phyloP scores from a whole-genome alignment of 1,140 invertebrate species.

The Polypedilum vanderplanki region DNA sequence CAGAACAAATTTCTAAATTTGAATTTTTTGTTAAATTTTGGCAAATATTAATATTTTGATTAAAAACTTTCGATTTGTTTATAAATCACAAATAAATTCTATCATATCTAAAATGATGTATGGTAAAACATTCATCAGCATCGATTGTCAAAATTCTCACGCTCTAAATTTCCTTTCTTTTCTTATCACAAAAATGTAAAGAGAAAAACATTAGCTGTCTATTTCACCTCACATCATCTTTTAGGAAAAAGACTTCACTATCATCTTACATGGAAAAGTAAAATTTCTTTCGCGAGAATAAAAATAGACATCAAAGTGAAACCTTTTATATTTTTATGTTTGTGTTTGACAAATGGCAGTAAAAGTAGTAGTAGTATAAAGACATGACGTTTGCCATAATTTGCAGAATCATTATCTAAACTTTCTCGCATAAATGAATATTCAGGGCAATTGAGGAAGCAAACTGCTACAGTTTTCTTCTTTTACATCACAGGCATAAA shows the following conservation, averaged over 20 bases:
- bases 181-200: background rate
- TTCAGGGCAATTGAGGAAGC: conserved; percentile 16
- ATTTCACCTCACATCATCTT: background rate
- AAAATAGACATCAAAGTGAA: conserved; percentile 2
- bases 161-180: background rate
- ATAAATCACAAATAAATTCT: too few relatives aligned
- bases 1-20: too few relatives aligned
- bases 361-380: background rate
- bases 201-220: background rate
- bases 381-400: background rate
- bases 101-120: too few relatives aligned
- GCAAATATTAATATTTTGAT: too few relatives aligned
- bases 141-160: conserved; percentile 12
- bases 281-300: background rate
- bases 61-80: too few relatives aligned
- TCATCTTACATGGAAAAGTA: background rate
- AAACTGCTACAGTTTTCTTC: background rate
- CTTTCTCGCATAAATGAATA: conserved; percentile 18
- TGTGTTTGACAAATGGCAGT: background rate
- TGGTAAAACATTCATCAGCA: background rate
- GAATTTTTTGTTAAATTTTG: too few relatives aligned
- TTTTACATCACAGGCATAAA: conserved; percentile 18
- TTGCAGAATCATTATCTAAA: conserved; percentile 19
- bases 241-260: background rate
- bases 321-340: background rate